These are phyloP conservation scores for Pteropus rufus DNA, from an alignment of 2,797 vertebrate genomes.

Conservation along the genomic window DNA sequence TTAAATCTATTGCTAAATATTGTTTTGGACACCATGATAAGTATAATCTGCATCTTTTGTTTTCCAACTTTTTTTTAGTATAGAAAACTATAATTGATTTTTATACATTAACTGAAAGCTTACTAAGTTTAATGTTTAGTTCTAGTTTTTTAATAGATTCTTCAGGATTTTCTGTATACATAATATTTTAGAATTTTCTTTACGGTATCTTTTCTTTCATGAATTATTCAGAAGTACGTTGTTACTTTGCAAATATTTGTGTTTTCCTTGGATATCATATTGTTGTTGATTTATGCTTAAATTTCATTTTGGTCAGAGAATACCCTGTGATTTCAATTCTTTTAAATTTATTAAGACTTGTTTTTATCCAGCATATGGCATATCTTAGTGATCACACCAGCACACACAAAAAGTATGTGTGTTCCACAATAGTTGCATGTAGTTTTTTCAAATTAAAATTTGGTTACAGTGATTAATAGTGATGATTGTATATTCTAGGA, in stretches of 20 bases:
- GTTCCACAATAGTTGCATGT: neutral
- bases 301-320: neutral
- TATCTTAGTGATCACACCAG: neutral
- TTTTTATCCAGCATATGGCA: neutral
- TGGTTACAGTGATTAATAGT: neutral
- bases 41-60: neutral
- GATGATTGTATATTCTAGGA: neutral
- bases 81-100: neutral
- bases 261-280: neutral
- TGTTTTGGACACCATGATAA: neutral
- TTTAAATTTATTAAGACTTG: neutral
- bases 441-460: neutral
- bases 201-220: neutral
- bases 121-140: neutral
- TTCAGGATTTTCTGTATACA: neutral
- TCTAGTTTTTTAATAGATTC: neutral
- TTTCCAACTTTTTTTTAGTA: neutral
- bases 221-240: neutral
- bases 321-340: neutral
- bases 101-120: neutral
- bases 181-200: neutral
- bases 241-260: neutral
- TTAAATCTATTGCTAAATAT: neutral
- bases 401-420: neutral
- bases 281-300: neutral